Conservation (phyloP, 2,797 vertebrate genomes). For the Chaetodon trifasciatus region DNA sequence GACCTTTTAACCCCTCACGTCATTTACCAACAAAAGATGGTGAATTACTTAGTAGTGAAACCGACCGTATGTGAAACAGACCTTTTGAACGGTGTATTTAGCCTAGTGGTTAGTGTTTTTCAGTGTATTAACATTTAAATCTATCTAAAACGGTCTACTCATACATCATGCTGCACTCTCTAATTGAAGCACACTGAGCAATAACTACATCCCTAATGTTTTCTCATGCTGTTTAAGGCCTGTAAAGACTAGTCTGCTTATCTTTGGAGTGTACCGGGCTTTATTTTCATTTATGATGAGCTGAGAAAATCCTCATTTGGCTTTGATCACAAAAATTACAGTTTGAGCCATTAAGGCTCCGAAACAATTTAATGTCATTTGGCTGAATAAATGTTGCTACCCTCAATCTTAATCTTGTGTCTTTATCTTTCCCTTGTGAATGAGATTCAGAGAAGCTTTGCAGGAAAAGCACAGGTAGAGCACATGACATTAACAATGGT, state of each 20-base stretch:
- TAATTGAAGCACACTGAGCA: neutral
- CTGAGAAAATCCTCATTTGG: neutral
- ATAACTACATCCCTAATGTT: neutral
- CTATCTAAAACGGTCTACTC: neutral
- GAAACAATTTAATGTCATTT: neutral
- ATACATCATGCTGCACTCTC: neutral
- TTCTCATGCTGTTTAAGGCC: neutral
- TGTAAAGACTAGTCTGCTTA: neutral
- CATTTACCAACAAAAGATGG: conserved; percentile 46
- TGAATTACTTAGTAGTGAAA: conserved; percentile 25
- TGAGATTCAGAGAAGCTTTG: neutral
- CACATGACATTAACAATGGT: neutral
- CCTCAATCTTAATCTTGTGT: conserved; percentile 1
- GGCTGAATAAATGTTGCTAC: neutral
- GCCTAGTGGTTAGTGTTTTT: neutral
- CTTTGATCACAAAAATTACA: neutral
- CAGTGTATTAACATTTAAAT: neutral
- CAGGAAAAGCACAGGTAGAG: neutral
- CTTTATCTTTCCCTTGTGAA: neutral
- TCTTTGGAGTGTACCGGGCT: neutral
- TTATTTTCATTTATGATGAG: neutral
- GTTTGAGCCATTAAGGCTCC: neutral
- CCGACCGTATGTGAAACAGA: conserved; percentile 5
- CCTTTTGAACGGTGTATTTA: conserved; percentile 4
- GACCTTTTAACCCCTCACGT: conserved; percentile 68